A percentile compares a stretch with the other conserved stretches of the same genome.
These are phyloP conservation scores for Coreius guichenoti DNA, from an alignment of 2,797 vertebrate genomes.

Conservation along the genomic window DNA sequence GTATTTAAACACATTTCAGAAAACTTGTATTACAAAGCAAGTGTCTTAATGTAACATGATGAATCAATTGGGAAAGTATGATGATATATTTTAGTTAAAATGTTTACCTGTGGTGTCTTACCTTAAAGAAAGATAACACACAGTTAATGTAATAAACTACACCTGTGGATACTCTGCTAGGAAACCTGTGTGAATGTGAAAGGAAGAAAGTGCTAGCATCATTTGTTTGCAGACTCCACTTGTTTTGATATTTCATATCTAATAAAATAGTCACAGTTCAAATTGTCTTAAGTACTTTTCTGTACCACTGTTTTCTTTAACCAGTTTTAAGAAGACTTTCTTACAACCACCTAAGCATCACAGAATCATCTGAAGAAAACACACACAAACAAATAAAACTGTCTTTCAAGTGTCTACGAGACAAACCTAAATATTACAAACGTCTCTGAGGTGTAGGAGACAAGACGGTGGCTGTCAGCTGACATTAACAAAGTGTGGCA, in stretches of 20 bases:
- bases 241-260: background rate
- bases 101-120: background rate
- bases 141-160: background rate
- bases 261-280: background rate
- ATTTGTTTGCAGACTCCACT: background rate
- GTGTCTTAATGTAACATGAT: background rate
- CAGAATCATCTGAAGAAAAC: background rate
- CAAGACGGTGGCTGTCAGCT: background rate
- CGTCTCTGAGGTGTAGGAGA: background rate
- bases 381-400: background rate
- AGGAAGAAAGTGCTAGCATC: background rate
- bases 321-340: too few species aligned
- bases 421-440: background rate
- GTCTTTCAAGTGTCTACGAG: background rate
- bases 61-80: background rate
- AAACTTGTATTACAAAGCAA: background rate
- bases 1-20: background rate
- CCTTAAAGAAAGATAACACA: background rate
- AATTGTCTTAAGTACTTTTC: background rate
- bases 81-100: background rate
- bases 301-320: background rate
- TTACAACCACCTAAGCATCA: background rate
- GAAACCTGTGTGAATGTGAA: background rate
- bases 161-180: background rate
- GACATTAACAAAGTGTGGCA: constrained; percentile 10